phyloP scores from a whole-genome alignment of 37 sponge, comb jelly and placozoan genomes.

The Cliona cf. orientalis region DNA sequence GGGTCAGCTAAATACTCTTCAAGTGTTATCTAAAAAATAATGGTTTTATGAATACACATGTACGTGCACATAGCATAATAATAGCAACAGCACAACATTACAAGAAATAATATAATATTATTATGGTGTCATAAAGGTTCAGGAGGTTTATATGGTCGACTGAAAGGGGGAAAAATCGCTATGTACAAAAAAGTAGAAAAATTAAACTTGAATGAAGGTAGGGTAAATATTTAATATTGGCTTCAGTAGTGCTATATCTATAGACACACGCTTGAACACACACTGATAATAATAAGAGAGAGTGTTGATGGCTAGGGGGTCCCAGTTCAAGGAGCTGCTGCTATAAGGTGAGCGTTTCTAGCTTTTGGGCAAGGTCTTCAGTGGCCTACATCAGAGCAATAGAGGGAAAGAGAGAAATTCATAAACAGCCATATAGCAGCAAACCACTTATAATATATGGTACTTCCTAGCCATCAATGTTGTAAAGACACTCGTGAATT shows the following conservation, averaged over 20 bases:
- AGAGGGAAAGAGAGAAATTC: background rate
- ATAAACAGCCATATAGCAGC: background rate
- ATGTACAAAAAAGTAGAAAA: background rate
- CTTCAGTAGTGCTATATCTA: no score
- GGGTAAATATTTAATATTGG: background rate
- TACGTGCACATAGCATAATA: background rate
- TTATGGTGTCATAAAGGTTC: background rate
- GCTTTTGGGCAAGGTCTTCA: conserved; percentile 13
- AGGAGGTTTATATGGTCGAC: background rate
- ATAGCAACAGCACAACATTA: no score
- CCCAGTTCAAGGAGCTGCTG: no score
- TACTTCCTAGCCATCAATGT: background rate
- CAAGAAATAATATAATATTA: background rate
- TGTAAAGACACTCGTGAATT: no score
- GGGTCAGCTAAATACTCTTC: conserved; percentile 28
- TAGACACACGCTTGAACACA: no score
- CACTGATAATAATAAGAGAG: no score
- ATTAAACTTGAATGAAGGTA: background rate
- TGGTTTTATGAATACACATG: background rate
- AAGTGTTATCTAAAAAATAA: conserved; percentile 20
- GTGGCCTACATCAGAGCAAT: background rate
- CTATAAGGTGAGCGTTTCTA: conserved; percentile 13
- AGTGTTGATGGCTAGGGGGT: no score
- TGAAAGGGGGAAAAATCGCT: background rate
- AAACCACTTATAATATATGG: background rate